Evolutionary conservation across 2,888 invertebrate genomes (phyloP).

Genomic region (Mythimna albipuncta): DNA sequence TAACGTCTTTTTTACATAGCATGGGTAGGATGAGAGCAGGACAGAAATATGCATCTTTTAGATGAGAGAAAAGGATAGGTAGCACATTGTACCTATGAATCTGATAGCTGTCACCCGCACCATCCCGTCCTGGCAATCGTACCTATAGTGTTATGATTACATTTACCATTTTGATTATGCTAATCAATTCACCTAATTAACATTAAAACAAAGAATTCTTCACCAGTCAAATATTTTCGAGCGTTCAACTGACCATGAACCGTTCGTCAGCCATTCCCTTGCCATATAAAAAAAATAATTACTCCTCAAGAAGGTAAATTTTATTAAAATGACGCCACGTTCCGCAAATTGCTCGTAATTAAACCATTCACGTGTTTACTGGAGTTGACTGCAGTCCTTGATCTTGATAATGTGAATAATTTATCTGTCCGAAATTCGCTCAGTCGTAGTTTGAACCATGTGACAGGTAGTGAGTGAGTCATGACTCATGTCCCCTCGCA

Average conservation of each 20-base stretch:
- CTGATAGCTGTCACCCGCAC: too few relatives aligned
- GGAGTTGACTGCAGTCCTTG: conserved; percentile 57
- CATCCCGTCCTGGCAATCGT: too few relatives aligned
- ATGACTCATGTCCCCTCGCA: conserved; percentile 70
- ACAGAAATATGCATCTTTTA: too few relatives aligned
- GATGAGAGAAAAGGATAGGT: too few relatives aligned
- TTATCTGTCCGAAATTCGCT: conserved; percentile 69
- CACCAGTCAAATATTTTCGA: conserved; percentile 20
- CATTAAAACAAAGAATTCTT: conserved; percentile 32
- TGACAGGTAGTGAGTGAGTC: conserved; percentile 75
- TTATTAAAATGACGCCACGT: conserved; percentile 51
- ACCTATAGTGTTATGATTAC: background rate
- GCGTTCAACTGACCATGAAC: conserved; percentile 23
- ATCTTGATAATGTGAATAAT: conserved; percentile 67
- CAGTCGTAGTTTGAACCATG: conserved; percentile 64
- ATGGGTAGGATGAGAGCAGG: too few relatives aligned
- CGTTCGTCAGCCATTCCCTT: conserved; percentile 20
- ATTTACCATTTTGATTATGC: conserved; percentile 5
- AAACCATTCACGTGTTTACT: conserved; percentile 57
- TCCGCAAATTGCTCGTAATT: conserved; percentile 61
- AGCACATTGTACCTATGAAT: too few relatives aligned
- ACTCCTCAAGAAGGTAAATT: conserved; percentile 35
- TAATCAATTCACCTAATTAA: conserved; percentile 32
- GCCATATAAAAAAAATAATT: conserved; percentile 31
- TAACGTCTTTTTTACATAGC: too few relatives aligned